phyloP scores from a whole-genome alignment of 2,888 invertebrate species.

The Xestia sexstrigata region DNA sequence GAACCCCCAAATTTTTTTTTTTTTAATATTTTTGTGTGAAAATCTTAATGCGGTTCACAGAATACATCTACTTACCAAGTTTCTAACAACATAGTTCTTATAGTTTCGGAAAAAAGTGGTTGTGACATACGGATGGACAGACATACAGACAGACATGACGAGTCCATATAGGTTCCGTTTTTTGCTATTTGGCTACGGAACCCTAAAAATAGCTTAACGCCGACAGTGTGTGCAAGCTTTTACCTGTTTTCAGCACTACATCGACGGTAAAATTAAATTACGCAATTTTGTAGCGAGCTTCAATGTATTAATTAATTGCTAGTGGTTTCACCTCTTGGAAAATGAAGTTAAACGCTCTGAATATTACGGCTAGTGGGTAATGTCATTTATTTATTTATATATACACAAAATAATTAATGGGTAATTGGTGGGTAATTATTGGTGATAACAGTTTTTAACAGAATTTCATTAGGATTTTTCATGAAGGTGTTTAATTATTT shows the following conservation, averaged over 20 bases:
- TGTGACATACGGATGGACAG: no score
- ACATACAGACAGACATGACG: no score
- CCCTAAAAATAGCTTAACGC: not conserved
- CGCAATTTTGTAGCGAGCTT: constrained; percentile 8
- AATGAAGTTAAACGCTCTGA: constrained; percentile 13
- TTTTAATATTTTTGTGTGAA: no score
- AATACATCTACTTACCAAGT: no score
- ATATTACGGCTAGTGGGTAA: not conserved
- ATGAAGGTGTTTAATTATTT: not conserved
- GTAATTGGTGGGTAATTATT: not conserved
- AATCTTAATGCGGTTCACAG: no score
- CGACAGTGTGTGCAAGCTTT: not conserved
- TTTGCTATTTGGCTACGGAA: no score
- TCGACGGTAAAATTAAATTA: constrained; percentile 14
- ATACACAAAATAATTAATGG: no score
- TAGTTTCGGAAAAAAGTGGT: no score
- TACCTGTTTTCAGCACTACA: not conserved
- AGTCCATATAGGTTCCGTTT: no score
- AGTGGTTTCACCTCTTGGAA: not conserved
- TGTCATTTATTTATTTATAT: no score
- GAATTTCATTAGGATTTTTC: not conserved
- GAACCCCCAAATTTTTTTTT: no score
- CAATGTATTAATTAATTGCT: constrained; percentile 20
- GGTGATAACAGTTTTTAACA: not conserved
- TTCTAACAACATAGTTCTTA: no score